phyloP scores from a whole-genome alignment of 2,888 invertebrate genomes.

The Hoplodrina ambigua region DNA sequence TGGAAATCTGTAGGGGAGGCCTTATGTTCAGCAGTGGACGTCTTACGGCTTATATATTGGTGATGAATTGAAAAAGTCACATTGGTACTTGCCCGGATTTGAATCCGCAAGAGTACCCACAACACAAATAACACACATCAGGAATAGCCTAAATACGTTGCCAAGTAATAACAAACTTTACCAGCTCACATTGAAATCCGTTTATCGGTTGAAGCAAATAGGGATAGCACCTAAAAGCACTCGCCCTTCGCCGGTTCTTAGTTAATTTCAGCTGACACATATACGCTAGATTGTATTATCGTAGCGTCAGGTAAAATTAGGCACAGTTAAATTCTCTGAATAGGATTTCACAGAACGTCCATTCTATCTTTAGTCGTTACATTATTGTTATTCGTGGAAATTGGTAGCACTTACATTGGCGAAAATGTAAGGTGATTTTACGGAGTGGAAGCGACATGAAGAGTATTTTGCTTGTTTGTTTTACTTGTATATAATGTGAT shows the following conservation, averaged over 20 bases:
- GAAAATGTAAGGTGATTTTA: neutral
- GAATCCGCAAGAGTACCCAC: too few relatives aligned
- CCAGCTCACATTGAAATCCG: constrained; percentile 3
- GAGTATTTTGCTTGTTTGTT: too few relatives aligned
- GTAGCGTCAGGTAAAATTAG: constrained; percentile 9
- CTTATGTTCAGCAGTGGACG: too few relatives aligned
- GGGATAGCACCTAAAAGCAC: constrained; percentile 10
- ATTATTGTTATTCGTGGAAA: neutral
- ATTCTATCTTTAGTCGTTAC: neutral
- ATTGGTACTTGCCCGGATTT: too few relatives aligned
- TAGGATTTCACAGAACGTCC: neutral
- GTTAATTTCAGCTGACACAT: constrained; percentile 32
- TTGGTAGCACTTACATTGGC: neutral
- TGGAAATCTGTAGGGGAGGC: too few relatives aligned
- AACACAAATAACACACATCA: too few relatives aligned
- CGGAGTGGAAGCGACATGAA: too few relatives aligned
- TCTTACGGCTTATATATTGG: too few relatives aligned
- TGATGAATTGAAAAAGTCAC: too few relatives aligned
- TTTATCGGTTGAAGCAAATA: constrained; percentile 9
- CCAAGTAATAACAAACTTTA: neutral
- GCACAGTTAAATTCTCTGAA: neutral
- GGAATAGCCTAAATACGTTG: neutral
- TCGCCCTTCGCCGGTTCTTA: neutral
- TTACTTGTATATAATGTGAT: too few relatives aligned
- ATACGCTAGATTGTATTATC: constrained; percentile 11